Base-by-base conservation (phyloP, 2,797 vertebrate genomes). In the Anguilla anguilla region DNA sequence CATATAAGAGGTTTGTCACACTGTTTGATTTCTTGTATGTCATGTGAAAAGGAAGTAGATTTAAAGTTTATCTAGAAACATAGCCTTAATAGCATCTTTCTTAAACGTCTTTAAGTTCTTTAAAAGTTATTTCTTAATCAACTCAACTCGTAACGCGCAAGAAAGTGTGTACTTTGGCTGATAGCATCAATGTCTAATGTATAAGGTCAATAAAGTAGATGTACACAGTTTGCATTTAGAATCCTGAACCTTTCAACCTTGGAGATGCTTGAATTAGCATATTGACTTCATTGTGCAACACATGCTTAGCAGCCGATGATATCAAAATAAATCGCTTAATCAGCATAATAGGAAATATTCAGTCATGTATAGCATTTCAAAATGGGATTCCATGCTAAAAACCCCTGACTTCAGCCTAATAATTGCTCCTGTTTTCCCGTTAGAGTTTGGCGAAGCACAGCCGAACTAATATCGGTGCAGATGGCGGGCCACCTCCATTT, bases 401-500 rank as follows among this genome's bases (percentile, higher is more conserved):
- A 1, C 39, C 39, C n/a, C 3, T 84, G 83, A 57, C 39, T 15
- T 55, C 10, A 59, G 22, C 57, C 81, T 6, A 61, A 46, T 59
- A 31, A 31, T n/a, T 85, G 17, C 22, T 55, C 0, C 17, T 55
- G 9, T 17, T 84, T 35, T 88, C 57, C 83, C 49, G 59, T 57
- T 94, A 99, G 98, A 99, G 97, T 94, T 97, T 99, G 94, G 97
- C 97, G 90, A 99, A 98, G 93, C 98, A 99, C 94, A 99, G 94
- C 94, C 96, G 98, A 94, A 98, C 95, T 93, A 98, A 98, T 94
- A 97, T 99, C 90, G 97, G 98, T 91, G 97, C 98, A 0, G 98
- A 99, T 95, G 99, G 98, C 82, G 99, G 98, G 90, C 98, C 99
- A 19, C 98, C 98, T 91, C 99, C 99, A 51, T 99, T 99, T 94